Conservation (phyloP, 2,797 vertebrate genomes). For the Lutjanus argentimaculatus region DNA sequence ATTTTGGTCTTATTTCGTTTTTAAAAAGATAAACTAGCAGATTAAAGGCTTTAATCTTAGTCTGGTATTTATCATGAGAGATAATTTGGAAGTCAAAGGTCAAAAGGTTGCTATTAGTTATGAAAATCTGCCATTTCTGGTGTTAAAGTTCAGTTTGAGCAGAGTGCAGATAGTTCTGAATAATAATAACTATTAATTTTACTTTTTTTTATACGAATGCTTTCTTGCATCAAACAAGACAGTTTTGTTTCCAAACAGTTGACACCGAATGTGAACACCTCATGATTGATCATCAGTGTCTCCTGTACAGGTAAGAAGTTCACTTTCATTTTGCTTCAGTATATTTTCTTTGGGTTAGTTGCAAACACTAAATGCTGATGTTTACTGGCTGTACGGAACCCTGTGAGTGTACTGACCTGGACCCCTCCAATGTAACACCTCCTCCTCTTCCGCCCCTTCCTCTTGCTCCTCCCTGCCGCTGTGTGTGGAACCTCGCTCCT, state of each 20-base stretch:
- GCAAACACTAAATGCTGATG: background rate
- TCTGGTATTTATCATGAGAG: no score
- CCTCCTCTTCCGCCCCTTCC: slow-evolving; percentile 69
- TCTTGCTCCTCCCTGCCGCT: slow-evolving; percentile 75
- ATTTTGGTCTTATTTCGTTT: no score
- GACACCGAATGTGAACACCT: background rate
- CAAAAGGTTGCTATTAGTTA: no score
- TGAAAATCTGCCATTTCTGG: no score
- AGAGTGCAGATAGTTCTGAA: background rate
- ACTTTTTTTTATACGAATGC: background rate
- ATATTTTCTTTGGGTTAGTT: no score
- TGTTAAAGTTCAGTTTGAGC: no score
- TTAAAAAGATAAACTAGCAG: no score
- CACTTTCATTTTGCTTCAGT: background rate
- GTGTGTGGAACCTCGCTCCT: slow-evolving; percentile 65
- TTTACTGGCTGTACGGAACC: background rate
- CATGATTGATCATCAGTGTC: background rate
- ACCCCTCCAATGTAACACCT: slow-evolving; percentile 84
- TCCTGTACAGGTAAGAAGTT: no score
- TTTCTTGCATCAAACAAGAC: no score
- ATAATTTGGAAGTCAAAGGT: no score
- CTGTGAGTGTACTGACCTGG: slow-evolving; percentile 88
- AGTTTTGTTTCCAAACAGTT: no score
- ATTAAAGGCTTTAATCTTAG: no score
- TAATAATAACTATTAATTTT: background rate